These are phyloP conservation scores for Cephus nigrinus DNA, from an alignment of 2,888 invertebrate genomes.

Conservation along the genomic window DNA sequence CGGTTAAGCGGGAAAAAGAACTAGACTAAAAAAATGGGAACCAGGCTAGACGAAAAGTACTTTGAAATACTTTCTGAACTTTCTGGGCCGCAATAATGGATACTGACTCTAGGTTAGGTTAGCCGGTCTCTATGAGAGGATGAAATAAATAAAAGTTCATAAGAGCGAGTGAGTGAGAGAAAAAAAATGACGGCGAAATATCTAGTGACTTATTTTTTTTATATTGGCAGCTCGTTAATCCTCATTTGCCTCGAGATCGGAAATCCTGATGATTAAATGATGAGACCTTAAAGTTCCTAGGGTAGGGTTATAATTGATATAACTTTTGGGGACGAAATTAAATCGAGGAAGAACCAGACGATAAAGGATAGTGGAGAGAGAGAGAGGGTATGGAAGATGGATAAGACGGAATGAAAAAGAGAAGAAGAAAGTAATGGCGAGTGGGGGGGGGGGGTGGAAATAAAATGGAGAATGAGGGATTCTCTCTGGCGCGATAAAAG, in stretches of 20 bases:
- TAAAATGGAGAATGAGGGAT: slow-evolving; percentile 23
- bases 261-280: neutral
- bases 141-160: neutral
- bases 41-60: neutral
- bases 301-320: neutral
- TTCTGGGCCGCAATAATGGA: neutral
- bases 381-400: neutral
- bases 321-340: neutral
- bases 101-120: neutral
- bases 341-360: neutral
- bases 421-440: neutral
- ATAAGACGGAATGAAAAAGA: neutral
- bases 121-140: neutral
- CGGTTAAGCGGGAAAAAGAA: neutral
- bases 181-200: neutral
- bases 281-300: neutral
- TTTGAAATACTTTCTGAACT: neutral
- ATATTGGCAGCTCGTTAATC: neutral
- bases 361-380: slow-evolving; percentile 1
- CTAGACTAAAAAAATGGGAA: neutral
- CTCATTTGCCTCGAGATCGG: neutral
- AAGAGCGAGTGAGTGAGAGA: neutral
- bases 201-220: neutral
- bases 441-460: slow-evolving; percentile 28
- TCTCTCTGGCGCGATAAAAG: slow-evolving; percentile 36